These are phyloP conservation scores for Timema cristinae DNA, from an alignment of 2,888 invertebrate species.

Conservation along the genomic window DNA sequence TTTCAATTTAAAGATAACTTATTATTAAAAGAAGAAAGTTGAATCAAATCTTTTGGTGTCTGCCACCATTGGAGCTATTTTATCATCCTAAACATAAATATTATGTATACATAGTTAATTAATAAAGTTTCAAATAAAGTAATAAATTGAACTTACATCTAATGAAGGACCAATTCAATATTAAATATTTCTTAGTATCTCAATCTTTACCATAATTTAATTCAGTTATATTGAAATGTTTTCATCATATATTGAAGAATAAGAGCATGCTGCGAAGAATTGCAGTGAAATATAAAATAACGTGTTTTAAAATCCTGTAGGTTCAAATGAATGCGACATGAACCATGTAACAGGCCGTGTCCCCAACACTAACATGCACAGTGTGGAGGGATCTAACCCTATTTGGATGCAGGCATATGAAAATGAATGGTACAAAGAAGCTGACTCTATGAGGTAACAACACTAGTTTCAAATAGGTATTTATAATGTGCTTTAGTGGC, in stretches of 20 bases:
- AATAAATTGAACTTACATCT: no score
- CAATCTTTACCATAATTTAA: slow-evolving; percentile 28
- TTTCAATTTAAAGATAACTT: no score
- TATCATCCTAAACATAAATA: no score
- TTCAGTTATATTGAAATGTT: no score
- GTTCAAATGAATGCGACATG: slow-evolving; percentile 29
- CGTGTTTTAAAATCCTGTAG: slow-evolving; percentile 5
- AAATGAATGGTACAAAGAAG: slow-evolving; percentile 84
- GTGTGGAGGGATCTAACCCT: slow-evolving; percentile 88
- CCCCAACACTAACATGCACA: slow-evolving; percentile 92
- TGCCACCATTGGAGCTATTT: no score
- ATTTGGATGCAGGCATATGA: slow-evolving; percentile 93
- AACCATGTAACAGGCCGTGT: slow-evolving; percentile 41
- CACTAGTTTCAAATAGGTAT: not conserved
- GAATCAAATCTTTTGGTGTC: no score
- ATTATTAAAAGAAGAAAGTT: no score
- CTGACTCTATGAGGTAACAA: slow-evolving; percentile 28
- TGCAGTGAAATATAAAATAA: not conserved
- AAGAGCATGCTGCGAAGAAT: not conserved
- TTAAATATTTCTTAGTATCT: slow-evolving; percentile 3
- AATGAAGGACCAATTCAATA: no score
- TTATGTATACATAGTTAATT: no score
- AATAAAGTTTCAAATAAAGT: no score
- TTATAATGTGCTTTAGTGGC: no score
- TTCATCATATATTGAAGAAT: no score